These are phyloP conservation scores for Orycteropus afer DNA, from an alignment of 2,113 vertebrate genomes.

Conservation along the genomic window DNA sequence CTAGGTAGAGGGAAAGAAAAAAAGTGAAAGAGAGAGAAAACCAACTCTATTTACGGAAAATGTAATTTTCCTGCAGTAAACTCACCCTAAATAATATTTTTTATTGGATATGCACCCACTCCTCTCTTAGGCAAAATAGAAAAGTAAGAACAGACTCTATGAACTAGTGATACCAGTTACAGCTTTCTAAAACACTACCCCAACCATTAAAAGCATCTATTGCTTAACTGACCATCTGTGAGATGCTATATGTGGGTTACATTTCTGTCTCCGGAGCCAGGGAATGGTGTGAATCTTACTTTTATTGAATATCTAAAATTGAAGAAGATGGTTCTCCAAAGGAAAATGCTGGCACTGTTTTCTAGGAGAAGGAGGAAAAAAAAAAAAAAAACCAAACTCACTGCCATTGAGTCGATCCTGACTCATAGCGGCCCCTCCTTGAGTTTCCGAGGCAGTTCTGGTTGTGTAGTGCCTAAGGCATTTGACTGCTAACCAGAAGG, in stretches of 20 bases:
- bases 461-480: too few species aligned
- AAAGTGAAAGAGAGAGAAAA: background rate
- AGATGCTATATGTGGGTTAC: background rate
- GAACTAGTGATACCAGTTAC: background rate
- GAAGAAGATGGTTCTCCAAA: background rate
- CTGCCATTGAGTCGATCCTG: too few species aligned
- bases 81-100: background rate
- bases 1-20: background rate
- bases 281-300: background rate
- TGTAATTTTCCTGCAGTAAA: background rate
- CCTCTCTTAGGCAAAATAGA: slow-evolving; percentile 14
- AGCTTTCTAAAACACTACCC: slow-evolving; percentile 35
- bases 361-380: background rate
- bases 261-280: background rate
- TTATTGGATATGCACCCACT: slow-evolving; percentile 2
- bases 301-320: background rate
- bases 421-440: too few species aligned
- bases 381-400: too few species aligned
- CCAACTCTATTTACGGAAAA: slow-evolving; percentile 18
- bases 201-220: background rate
- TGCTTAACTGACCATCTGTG: background rate
- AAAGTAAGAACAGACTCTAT: background rate
- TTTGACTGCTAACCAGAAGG: too few species aligned
- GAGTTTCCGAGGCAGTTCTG: too few species aligned
- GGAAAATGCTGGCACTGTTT: background rate